Evolutionary conservation across 2,113 vertebrate species (phyloP).

Genomic region (Lophochroa leadbeateri): DNA sequence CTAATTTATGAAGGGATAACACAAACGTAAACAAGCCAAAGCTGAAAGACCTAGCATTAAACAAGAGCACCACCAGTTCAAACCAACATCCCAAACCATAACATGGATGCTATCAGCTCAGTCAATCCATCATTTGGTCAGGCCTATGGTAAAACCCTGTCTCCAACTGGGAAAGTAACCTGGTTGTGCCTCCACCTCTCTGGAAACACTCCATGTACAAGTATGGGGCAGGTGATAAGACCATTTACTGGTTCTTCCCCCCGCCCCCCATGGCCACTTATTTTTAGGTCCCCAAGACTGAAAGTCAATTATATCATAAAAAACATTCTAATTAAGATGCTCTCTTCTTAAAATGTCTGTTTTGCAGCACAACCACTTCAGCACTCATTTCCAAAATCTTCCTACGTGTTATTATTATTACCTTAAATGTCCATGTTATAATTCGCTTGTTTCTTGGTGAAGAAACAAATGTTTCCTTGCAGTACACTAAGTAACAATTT

Average conservation of each 20-base stretch:
- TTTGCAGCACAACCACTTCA: not conserved
- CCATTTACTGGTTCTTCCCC: fast-evolving
- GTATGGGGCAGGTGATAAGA: not conserved
- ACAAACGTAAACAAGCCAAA: not conserved
- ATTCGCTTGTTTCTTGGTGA: not conserved
- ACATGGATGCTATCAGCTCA: not conserved
- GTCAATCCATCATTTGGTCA: fast-evolving
- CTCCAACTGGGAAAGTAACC: not conserved
- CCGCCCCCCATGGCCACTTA: fast-evolving
- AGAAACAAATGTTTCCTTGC: not conserved
- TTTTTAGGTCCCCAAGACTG: not conserved
- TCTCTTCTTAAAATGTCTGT: not conserved
- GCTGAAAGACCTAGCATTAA: not conserved
- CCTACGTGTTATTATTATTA: not conserved
- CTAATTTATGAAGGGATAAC: not conserved
- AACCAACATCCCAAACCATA: not conserved
- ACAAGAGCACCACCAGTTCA: fast-evolving
- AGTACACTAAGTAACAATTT: not conserved
- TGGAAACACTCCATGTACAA: fast-evolving
- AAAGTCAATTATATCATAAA: not conserved
- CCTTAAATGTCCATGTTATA: fast-evolving
- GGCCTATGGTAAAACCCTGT: not conserved
- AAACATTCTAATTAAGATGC: not conserved
- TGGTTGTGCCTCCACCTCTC: not conserved
- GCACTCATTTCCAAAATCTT: not conserved